A percentile compares a stretch with the other conserved stretches of the same genome.
Evolutionary conservation across 2,113 vertebrate genomes (phyloP).

Genomic region (Nothobranchius kuhntae): DNA sequence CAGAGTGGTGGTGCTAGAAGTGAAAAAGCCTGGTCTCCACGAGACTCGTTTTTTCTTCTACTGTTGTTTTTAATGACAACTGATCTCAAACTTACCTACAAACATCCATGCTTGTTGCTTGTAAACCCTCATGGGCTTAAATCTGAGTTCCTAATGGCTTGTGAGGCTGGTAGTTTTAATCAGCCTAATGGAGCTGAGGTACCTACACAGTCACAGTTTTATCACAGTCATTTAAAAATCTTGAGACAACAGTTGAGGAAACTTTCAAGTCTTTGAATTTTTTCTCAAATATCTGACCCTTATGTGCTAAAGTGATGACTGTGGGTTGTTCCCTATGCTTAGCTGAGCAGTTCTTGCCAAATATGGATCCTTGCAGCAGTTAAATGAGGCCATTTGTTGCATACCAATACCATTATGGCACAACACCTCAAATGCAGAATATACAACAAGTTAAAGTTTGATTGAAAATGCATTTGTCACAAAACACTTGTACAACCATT

Average conservation of each 20-base stretch:
- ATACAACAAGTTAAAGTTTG: neutral
- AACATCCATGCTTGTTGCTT: neutral
- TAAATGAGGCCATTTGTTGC: neutral
- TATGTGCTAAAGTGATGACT: neutral
- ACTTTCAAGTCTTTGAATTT: neutral
- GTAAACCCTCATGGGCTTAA: neutral
- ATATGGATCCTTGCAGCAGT: neutral
- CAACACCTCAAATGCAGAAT: neutral
- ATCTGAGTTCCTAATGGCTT: neutral
- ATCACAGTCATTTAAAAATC: neutral
- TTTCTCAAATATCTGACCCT: neutral
- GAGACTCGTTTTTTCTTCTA: neutral
- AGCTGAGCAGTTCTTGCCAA: neutral
- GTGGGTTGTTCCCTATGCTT: neutral
- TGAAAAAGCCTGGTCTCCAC: too few relatives aligned
- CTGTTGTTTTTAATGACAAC: too few relatives aligned
- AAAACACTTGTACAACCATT: too few relatives aligned
- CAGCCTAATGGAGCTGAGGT: neutral
- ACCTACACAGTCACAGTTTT: neutral
- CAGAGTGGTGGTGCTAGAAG: too few relatives aligned
- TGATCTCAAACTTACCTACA: neutral
- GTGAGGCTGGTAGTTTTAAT: neutral
- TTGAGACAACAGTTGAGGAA: neutral
- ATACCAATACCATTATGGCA: neutral
- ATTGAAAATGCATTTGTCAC: neutral